phyloP scores from a whole-genome alignment of 1,140 invertebrate genomes.

The Melitaea cinxia region DNA sequence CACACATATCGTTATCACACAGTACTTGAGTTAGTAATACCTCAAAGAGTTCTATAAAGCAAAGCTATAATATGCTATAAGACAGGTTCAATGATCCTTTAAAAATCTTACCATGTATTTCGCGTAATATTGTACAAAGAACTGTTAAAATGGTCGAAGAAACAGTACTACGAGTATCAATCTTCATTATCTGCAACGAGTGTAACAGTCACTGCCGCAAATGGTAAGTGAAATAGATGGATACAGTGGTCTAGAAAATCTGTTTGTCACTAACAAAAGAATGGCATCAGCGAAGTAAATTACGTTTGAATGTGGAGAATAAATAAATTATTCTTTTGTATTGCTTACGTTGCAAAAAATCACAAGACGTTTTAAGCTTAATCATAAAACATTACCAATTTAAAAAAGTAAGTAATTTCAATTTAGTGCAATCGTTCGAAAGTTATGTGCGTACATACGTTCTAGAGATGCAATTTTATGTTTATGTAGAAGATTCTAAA shows the following conservation, averaged over 20 bases:
- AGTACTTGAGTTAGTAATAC: no score
- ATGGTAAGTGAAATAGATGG: conserved; percentile 12
- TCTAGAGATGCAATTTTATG: no score
- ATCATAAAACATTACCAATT: no score
- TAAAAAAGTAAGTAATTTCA: no score
- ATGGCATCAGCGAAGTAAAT: not conserved
- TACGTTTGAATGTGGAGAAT: not conserved
- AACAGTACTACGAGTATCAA: conserved; percentile 6
- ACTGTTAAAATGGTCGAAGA: conserved; percentile 7
- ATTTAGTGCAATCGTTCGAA: no score
- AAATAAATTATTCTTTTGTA: not conserved
- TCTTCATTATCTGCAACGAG: conserved; percentile 12
- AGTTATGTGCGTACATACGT: no score
- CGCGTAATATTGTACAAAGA: conserved; percentile 10
- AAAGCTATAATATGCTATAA: not conserved
- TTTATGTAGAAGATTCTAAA: no score
- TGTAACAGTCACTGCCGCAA: conserved; percentile 13
- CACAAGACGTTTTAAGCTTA: no score
- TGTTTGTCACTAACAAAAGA: conserved; percentile 14
- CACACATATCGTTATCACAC: no score
- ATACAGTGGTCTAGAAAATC: conserved; percentile 14
- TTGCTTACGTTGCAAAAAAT: not conserved
- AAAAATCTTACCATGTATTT: conserved; percentile 1
- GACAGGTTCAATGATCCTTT: not conserved
- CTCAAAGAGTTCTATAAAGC: no score